Evolutionary conservation across 1,140 invertebrate species (phyloP).

Genomic region (Bombus ignitus): DNA sequence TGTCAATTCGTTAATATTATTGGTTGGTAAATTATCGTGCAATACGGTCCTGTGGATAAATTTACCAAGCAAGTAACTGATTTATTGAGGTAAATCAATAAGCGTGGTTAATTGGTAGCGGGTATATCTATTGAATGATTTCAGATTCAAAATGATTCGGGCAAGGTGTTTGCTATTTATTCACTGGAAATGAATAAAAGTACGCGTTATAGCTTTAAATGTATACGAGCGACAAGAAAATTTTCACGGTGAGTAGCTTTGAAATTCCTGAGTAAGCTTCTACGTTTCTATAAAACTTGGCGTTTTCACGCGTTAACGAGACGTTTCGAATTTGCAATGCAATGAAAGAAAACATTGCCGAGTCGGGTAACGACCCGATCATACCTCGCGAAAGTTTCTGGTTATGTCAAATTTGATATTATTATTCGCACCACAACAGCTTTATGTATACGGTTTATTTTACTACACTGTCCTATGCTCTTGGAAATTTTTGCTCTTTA

Average conservation of each 20-base stretch:
- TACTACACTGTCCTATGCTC: background rate
- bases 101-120: background rate
- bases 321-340: conserved; percentile 60
- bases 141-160: background rate
- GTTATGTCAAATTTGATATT: too few relatives aligned
- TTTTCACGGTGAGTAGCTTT: conserved; percentile 28
- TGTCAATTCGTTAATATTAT: background rate
- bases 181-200: background rate
- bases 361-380: too few relatives aligned
- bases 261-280: conserved; percentile 47
- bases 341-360: too few relatives aligned
- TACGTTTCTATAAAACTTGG: conserved; percentile 41
- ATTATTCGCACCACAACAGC: too few relatives aligned
- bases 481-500: background rate
- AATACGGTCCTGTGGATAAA: too few relatives aligned
- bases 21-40: too few relatives aligned
- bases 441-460: too few relatives aligned
- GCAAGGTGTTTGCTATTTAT: background rate
- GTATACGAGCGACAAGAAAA: background rate
- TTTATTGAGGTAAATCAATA: background rate
- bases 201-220: background rate
- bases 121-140: background rate
- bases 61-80: too few relatives aligned
- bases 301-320: conserved; percentile 46
- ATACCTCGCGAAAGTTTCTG: too few relatives aligned